Conservation (phyloP, 2,888 invertebrate genomes). For the Netelia inedita region DNA sequence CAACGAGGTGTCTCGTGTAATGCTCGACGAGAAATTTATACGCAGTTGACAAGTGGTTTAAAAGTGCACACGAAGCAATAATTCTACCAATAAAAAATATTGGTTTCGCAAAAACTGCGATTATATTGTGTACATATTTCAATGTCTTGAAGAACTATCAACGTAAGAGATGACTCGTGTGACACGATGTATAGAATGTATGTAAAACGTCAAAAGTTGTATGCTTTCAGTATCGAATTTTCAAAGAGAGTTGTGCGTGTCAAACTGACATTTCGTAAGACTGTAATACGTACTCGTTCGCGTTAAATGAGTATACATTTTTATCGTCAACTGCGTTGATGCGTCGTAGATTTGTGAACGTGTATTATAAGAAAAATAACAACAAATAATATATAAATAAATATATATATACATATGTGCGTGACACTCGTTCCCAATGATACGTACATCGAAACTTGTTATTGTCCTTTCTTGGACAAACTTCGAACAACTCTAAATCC, state of each 20-base stretch:
- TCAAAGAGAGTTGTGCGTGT: slow-evolving; percentile 31
- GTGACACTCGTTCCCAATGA: background rate
- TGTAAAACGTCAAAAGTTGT: slow-evolving; percentile 17
- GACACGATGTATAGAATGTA: background rate
- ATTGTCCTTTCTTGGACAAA: no score
- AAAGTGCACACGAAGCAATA: background rate
- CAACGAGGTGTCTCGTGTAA: background rate
- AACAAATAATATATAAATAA: background rate
- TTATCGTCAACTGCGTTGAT: slow-evolving; percentile 48
- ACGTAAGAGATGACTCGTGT: background rate
- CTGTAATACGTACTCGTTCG: slow-evolving; percentile 38
- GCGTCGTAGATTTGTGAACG: slow-evolving; percentile 46
- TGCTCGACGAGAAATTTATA: background rate
- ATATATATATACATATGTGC: slow-evolving; percentile 4
- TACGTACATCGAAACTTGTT: no score
- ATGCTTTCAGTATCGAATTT: slow-evolving; percentile 5
- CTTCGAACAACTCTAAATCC: no score
- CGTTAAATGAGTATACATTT: slow-evolving; percentile 39
- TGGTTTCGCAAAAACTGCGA: background rate
- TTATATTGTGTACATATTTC: background rate
- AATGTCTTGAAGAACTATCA: background rate
- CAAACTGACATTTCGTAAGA: slow-evolving; percentile 26
- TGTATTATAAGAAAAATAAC: slow-evolving; percentile 31
- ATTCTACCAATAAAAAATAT: background rate
- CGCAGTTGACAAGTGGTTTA: background rate